Evolutionary conservation across 2,888 invertebrate genomes (phyloP).

Genomic region (Tigriopus californicus): DNA sequence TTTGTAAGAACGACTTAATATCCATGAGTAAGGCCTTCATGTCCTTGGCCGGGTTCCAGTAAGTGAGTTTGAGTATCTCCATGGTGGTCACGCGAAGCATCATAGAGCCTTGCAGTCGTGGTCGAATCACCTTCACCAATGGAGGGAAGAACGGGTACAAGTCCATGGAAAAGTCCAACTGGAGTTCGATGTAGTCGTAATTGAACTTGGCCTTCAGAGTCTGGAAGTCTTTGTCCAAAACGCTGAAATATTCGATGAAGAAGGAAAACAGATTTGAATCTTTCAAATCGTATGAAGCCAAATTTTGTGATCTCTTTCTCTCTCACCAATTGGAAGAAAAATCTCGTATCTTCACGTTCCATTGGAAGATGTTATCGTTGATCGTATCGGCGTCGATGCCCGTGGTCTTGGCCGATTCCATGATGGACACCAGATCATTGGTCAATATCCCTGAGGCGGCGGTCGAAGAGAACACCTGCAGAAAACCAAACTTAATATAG

Average conservation of each 20-base stretch:
- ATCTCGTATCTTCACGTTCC: slow-evolving; percentile 25
- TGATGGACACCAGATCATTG: slow-evolving; percentile 26
- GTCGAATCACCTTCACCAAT: slow-evolving; percentile 25
- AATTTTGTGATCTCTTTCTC: too few relatives aligned
- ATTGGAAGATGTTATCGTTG: slow-evolving; percentile 27
- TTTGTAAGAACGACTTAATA: slow-evolving; percentile 25
- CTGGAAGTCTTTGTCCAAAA: slow-evolving; percentile 23
- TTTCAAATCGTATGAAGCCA: too few relatives aligned
- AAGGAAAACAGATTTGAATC: too few relatives aligned
- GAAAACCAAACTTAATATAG: slow-evolving; percentile 19
- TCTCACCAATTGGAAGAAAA: slow-evolving; percentile 20
- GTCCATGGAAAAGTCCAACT: slow-evolving; percentile 27
- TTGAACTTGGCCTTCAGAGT: slow-evolving; percentile 23
- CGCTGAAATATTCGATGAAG: too few relatives aligned
- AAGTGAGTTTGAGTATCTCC: slow-evolving; percentile 26
- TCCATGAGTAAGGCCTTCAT: slow-evolving; percentile 26
- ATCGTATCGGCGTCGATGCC: slow-evolving; percentile 26
- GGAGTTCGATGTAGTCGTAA: slow-evolving; percentile 26
- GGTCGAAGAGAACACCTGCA: slow-evolving; percentile 26
- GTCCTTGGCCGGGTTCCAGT: slow-evolving; percentile 27
- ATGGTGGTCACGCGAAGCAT: slow-evolving; percentile 21
- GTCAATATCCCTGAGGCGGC: slow-evolving; percentile 27
- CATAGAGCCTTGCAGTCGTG: slow-evolving; percentile 24
- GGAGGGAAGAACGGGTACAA: slow-evolving; percentile 29
- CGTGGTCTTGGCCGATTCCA: slow-evolving; percentile 22